A percentile compares a stretch with the other conserved stretches of the same genome.
Conservation (phyloP, 2,888 invertebrate genomes). For the Linyphia triangularis region DNA sequence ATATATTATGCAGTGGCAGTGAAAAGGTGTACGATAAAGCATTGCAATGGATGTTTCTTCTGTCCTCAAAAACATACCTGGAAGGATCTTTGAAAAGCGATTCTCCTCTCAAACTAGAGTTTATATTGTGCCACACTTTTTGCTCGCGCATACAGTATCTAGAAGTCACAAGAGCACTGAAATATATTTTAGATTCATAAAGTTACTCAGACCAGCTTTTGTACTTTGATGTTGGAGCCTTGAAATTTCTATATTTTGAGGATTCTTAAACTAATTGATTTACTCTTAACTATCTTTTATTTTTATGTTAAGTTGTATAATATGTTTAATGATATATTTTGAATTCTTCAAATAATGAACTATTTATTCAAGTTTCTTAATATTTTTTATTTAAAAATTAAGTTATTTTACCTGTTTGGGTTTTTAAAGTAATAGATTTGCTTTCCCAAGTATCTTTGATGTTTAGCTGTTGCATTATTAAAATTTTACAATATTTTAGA, state of each 20-base stretch:
- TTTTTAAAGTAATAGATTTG: background rate
- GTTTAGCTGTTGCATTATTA: background rate
- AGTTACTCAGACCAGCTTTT: too few species aligned
- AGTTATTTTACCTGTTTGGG: too few species aligned
- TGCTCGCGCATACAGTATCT: slow-evolving; percentile 63
- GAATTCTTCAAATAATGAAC: too few species aligned
- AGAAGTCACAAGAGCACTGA: slow-evolving; percentile 52
- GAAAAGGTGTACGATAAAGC: slow-evolving; percentile 12
- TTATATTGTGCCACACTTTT: slow-evolving; percentile 49
- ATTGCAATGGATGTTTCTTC: slow-evolving; percentile 54
- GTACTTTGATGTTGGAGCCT: too few species aligned
- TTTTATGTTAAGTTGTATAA: too few species aligned
- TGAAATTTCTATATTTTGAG: too few species aligned
- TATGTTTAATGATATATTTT: background rate
- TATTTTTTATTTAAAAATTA: too few species aligned
- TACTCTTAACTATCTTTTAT: background rate
- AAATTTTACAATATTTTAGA: background rate
- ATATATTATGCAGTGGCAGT: background rate
- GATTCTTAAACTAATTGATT: too few species aligned
- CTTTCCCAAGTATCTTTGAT: background rate
- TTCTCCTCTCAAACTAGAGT: background rate
- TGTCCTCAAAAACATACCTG: slow-evolving; percentile 58
- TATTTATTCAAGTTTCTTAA: too few species aligned
- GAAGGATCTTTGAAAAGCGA: slow-evolving; percentile 20
- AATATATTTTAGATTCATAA: slow-evolving; percentile 40